Base-by-base conservation (phyloP, 1,140 invertebrate genomes). In the Heterodera carotae region DNA sequence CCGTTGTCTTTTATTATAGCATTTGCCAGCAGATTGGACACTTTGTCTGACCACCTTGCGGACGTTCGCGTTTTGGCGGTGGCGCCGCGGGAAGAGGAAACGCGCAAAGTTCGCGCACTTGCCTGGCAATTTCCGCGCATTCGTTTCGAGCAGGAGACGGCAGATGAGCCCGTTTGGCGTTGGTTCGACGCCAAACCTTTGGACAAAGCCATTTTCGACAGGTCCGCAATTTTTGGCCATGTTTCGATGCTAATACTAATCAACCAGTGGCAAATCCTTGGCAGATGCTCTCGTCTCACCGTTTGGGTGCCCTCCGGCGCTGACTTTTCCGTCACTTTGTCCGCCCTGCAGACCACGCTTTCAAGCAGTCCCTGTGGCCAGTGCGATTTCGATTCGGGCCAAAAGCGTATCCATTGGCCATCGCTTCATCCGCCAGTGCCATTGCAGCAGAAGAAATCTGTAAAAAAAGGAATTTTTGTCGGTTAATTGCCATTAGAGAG, bases 151-250 rank as follows among this genome's bases (percentile, higher is more conserved):
- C 25, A 59, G 12, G 76, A 76, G 27, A 77, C 48, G 34, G 31
- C 27, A 36, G 43, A 34, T 29, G 39, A 70, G 31, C 33, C 33
- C 39, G 69, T 77, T 22, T 77, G 76, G 76, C 34, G 48, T 43
- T 78, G 60, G 76, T 78, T 78, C 48, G 33, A 76, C 39, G 77
- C 76, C 33, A 60, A n/a, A 18, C 43, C 77, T 36, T 33, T 69
- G 60, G 75, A 78, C 31, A 69, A 80, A 15, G 34, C 75, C n/a
- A 68, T 78, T 31, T 78, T 78, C 60, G 77, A 78, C n/a, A 36
- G 75, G 77, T 78, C 33, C 5, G 18, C n/a, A 0, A 18, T 25
- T 31, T 78, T 75, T 76, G 27, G 10, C 33, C 34, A 60, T 62
- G 39, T 76, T n/a, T n/a, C 29, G 2, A 75, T 1, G 31, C 2